Conservation (phyloP, 2,797 vertebrate species). For the Gobio occitaniae region DNA sequence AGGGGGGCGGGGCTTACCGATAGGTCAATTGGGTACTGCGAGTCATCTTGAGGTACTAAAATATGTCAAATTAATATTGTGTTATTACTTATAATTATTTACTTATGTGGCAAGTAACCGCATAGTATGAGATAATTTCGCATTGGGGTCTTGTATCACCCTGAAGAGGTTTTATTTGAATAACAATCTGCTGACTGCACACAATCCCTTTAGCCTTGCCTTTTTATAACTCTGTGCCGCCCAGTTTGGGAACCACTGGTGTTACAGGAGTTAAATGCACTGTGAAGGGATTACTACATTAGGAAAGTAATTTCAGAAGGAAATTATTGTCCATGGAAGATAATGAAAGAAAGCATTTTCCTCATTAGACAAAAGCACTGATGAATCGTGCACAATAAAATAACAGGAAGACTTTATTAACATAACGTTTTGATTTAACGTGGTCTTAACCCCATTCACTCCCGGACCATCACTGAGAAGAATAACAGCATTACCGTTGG, state of each 20-base stretch:
- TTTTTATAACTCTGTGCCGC: too few relatives aligned
- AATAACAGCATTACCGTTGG: constrained; percentile 71
- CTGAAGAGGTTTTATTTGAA: too few relatives aligned
- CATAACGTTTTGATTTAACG: not conserved
- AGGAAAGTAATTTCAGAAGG: not conserved
- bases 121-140: too few relatives aligned
- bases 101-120: too few relatives aligned
- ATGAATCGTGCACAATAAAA: not conserved
- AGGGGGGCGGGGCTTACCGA: too few relatives aligned
- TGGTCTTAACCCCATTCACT: constrained; percentile 22
- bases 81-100: too few relatives aligned
- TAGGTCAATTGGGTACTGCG: too few relatives aligned
- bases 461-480: constrained; percentile 1
- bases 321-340: not conserved
- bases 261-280: not conserved
- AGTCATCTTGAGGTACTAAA: too few relatives aligned
- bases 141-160: too few relatives aligned
- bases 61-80: too few relatives aligned
- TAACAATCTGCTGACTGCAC: too few relatives aligned
- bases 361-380: not conserved
- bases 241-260: not conserved
- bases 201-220: too few relatives aligned
- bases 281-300: not conserved
- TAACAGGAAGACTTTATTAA: not conserved
- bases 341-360: not conserved